Conservation (phyloP, 2,797 vertebrate genomes). For the Remorina albescens region DNA sequence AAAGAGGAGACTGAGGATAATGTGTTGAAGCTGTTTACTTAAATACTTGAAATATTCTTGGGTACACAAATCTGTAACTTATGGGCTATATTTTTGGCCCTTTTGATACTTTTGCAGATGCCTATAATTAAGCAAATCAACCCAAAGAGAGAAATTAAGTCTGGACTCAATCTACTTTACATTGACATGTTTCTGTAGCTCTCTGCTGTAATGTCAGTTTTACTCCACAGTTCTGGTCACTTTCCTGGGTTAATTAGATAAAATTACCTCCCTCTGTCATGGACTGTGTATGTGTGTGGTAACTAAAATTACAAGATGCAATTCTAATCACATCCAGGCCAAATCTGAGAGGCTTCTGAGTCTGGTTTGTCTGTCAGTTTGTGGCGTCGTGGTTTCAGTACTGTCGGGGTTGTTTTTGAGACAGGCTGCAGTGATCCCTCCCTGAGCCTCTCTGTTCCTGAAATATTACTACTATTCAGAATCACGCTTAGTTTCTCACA, state of each 20-base stretch:
- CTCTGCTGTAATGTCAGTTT: slow-evolving; percentile 4
- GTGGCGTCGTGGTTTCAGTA: not conserved
- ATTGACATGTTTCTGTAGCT: not conserved
- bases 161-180: not conserved
- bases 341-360: slow-evolving; percentile 22
- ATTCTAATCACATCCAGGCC: slow-evolving; percentile 21
- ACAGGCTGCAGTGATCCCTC: slow-evolving; percentile 25
- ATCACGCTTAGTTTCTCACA: slow-evolving; percentile 32
- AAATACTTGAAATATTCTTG: not conserved
- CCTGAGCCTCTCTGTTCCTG: slow-evolving; percentile 40
- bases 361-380: slow-evolving; percentile 25
- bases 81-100: not conserved
- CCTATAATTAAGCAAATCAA: slow-evolving; percentile 6
- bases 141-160: not conserved
- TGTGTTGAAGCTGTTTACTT: not conserved
- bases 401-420: slow-evolving; percentile 19
- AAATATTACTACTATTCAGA: slow-evolving; percentile 40
- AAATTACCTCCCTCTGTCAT: slow-evolving; percentile 2
- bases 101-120: slow-evolving; percentile 4
- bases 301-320: slow-evolving; percentile 7
- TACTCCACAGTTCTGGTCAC: not conserved
- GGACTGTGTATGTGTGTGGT: not conserved
- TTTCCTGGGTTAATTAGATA: slow-evolving; percentile 6
- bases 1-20: not conserved
- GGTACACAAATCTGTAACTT: slow-evolving; percentile 1